Conservation (phyloP, 2,113 vertebrate species). For the Mormyrus iriodes region DNA sequence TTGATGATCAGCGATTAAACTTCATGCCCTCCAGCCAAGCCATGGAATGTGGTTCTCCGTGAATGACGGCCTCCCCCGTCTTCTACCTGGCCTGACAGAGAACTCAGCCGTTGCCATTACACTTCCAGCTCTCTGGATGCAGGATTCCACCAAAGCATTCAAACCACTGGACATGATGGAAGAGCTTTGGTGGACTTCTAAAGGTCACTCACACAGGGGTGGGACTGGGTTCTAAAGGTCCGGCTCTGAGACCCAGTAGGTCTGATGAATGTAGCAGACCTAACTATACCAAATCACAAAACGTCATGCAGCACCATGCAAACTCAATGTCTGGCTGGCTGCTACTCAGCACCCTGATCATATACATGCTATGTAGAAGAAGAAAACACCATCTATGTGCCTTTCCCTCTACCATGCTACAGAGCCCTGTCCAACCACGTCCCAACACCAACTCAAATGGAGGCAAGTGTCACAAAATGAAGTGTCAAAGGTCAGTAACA, state of each 20-base stretch:
- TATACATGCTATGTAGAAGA: slow-evolving; percentile 14
- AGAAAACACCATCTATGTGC: background rate
- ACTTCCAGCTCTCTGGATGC: background rate
- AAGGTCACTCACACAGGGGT: background rate
- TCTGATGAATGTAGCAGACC: slow-evolving; percentile 58
- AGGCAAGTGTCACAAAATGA: no score
- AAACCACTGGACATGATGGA: background rate
- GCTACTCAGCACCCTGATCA: slow-evolving; percentile 43
- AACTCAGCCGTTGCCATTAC: background rate
- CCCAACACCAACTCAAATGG: background rate
- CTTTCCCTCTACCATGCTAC: background rate
- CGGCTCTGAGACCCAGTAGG: background rate
- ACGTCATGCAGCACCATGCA: slow-evolving; percentile 41
- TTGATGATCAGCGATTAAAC: background rate
- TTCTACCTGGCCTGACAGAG: background rate
- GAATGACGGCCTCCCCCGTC: background rate
- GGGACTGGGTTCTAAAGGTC: slow-evolving; percentile 12
- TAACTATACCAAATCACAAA: slow-evolving; percentile 49
- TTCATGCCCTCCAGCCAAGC: background rate
- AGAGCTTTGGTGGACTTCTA: background rate
- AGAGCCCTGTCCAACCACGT: background rate
- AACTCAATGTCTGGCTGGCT: slow-evolving; percentile 36
- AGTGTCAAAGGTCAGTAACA: background rate
- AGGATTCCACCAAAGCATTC: background rate
- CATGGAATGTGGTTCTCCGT: background rate